Evolutionary conservation across 2,888 invertebrate species (phyloP), one percentile per base, ranked within the genome.

Genomic region (Priocnemis perturbator): DNA sequence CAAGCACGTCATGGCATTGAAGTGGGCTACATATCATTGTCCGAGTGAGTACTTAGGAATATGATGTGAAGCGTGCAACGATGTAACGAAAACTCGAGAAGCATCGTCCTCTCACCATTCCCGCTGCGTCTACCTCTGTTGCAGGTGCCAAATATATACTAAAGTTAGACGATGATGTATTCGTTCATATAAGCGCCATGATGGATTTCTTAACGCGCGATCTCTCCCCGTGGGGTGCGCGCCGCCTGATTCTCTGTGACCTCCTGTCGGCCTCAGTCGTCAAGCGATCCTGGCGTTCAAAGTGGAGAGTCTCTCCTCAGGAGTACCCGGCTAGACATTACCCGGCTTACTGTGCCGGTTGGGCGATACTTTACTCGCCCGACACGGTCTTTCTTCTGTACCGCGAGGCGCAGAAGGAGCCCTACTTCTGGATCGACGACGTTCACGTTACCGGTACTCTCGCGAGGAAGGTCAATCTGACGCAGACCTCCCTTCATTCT

Each of bases 351-450:
- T 96, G 96, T 88, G 92, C 93, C 23, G 96, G 96, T 7, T 93
- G 92, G 91, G 92, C 92, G 1, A 92, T 94, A 67, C 89, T 94
- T 14, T 93, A 94, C 82, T 93, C 94, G 0, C 90, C 91, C 52
- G 93, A 94, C 84, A 91, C 92, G 48, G 91, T 91, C 17, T 90
- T 90, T 67, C 89, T 90, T 30, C 88, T 94, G 15, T 92, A 93
- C 60, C 89, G 89, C 64, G 91, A 91, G 57, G 93, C 94, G 0
- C 93, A 93, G 81, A 89, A 87, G 7, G 89, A 91, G 2, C 92
- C 92, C 1, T 95, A 94, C 85, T 95, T 96, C 89, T 96, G 96
- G 96, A 94, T 96, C 60, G 96, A 96, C 85, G 96, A 96, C 87
- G 94, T 95, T 45, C 95, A 94, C 81, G 91, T 96, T 47, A 95